Percentiles rank a stretch among this genome's conserved stretches.
These are phyloP conservation scores for Deroplatys truncata DNA, from an alignment of 2,888 invertebrate species.

Conservation along the genomic window DNA sequence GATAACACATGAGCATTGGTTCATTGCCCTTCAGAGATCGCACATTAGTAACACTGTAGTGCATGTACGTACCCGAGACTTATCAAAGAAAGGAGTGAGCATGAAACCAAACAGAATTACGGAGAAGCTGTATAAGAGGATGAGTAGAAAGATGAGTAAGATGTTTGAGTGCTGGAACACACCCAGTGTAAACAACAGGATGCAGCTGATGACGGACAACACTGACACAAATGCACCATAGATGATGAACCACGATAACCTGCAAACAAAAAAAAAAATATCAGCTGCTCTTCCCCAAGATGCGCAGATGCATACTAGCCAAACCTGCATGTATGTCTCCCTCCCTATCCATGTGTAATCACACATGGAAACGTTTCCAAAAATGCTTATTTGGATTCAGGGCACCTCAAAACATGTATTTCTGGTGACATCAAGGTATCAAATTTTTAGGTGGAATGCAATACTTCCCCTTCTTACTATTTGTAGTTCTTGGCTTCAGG, in stretches of 20 bases:
- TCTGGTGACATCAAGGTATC: too few relatives aligned
- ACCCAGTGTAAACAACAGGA: conserved; percentile 64
- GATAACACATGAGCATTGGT: too few relatives aligned
- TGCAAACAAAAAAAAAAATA: conserved; percentile 40
- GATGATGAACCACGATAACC: conserved; percentile 79
- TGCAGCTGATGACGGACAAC: conserved; percentile 64
- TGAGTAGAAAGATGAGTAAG: conserved; percentile 70
- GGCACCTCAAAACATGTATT: too few relatives aligned
- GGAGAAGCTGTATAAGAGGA: conserved; percentile 74
- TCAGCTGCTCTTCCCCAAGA: too few relatives aligned
- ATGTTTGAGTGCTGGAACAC: conserved; percentile 77
- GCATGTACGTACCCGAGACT: conserved; percentile 62
- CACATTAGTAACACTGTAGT: background rate
- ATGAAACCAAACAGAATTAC: conserved; percentile 79
- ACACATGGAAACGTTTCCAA: background rate
- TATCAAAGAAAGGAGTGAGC: conserved; percentile 82
- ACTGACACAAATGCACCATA: conserved; percentile 64
- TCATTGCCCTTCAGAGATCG: too few relatives aligned
- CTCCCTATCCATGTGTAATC: background rate
- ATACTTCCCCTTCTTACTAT: too few relatives aligned
- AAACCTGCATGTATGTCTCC: background rate
- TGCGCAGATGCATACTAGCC: background rate
- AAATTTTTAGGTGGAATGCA: too few relatives aligned
- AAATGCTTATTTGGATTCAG: too few relatives aligned
- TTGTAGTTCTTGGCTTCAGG: too few relatives aligned